Conservation (phyloP, 2,113 vertebrate genomes). For the Ceyx margarethae region DNA sequence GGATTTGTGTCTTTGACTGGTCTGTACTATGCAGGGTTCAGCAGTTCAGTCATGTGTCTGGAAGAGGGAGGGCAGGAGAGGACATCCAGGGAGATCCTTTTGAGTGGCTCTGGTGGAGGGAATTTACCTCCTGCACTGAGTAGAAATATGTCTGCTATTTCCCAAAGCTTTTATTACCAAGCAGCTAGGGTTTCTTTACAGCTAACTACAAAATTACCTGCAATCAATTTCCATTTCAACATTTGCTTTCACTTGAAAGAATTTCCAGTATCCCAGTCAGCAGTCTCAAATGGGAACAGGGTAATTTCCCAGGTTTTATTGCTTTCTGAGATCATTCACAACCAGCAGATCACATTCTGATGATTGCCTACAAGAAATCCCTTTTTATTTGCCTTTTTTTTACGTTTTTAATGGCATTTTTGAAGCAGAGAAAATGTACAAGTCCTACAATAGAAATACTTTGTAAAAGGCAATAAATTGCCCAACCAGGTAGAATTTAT, state of each 20-base stretch:
- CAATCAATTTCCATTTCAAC: neutral
- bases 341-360: neutral
- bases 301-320: neutral
- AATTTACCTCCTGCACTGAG: neutral
- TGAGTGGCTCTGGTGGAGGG: neutral
- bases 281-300: neutral
- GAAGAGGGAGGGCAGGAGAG: neutral
- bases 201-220: neutral
- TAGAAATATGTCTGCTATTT: neutral
- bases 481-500: neutral
- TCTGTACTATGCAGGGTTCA: neutral
- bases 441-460: neutral
- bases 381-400: neutral
- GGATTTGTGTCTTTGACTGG: neutral
- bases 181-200: neutral
- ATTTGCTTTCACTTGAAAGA: neutral
- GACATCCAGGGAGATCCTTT: neutral
- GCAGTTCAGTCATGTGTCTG: neutral
- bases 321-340: neutral
- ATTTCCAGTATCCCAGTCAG: neutral
- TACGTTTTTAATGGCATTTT: neutral
- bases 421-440: neutral
- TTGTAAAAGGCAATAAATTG: neutral
- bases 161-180: neutral
- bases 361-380: neutral